phyloP scores from a whole-genome alignment of 2,113 vertebrate species.

The Cepphus grylle region DNA sequence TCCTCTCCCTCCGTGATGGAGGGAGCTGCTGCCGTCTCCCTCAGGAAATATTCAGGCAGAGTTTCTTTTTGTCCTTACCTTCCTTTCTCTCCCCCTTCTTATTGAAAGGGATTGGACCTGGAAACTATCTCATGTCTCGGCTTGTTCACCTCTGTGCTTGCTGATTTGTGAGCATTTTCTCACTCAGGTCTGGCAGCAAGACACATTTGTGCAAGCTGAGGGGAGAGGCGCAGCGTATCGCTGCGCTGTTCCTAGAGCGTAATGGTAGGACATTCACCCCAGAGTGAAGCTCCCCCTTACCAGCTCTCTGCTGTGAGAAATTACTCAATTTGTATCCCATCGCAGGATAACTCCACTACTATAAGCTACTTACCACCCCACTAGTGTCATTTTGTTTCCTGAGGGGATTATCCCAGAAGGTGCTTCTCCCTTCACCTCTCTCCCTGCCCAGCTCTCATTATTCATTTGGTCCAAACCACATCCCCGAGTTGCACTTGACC shows the following conservation, averaged over 20 bases:
- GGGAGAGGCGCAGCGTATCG: neutral
- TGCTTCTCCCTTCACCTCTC: neutral
- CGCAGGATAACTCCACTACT: neutral
- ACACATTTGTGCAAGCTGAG: neutral
- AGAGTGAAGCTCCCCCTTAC: neutral
- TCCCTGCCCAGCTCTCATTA: neutral
- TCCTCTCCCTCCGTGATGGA: neutral
- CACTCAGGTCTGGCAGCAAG: neutral
- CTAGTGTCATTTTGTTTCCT: neutral
- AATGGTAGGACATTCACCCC: neutral
- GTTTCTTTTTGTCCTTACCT: neutral
- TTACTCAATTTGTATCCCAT: neutral
- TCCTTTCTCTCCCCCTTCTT: neutral
- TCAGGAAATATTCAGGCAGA: neutral
- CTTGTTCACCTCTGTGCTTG: neutral
- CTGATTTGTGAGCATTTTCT: neutral
- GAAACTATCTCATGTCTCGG: neutral
- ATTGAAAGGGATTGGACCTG: neutral
- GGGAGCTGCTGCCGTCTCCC: neutral
- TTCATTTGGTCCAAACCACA: neutral
- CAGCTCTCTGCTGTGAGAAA: neutral
- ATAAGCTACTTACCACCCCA: neutral
- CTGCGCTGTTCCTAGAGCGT: neutral
- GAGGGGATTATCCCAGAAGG: neutral
- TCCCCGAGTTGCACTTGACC: neutral